Conservation (phyloP, 2,797 vertebrate genomes). For the Syndactyla subalaris region DNA sequence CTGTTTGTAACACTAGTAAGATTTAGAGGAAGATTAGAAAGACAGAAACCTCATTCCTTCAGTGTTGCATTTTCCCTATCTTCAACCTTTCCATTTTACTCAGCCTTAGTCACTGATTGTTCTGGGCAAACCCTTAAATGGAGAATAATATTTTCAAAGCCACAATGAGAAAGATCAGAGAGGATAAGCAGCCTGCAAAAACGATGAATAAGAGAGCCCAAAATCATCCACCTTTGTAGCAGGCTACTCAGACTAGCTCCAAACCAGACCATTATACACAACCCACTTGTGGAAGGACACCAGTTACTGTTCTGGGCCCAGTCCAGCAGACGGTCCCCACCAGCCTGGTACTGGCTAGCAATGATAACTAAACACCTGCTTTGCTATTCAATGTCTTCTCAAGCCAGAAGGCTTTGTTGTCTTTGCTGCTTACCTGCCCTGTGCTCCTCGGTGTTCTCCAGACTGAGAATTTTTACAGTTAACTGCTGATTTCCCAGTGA, state of each 20-base stretch:
- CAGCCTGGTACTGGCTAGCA: not conserved
- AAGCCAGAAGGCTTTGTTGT: not conserved
- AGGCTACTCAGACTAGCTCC: not conserved
- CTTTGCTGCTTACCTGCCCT: no score
- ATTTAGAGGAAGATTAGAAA: constrained; percentile 54
- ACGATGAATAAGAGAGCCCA: not conserved
- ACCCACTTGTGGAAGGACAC: accelerated
- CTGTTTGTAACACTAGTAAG: constrained; percentile 42
- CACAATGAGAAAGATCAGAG: not conserved
- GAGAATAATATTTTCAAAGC: constrained; percentile 14
- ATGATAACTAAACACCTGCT: not conserved
- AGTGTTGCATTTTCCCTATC: constrained; percentile 45
- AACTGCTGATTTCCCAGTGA: not conserved
- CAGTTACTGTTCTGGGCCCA: not conserved
- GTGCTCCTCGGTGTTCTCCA: not conserved
- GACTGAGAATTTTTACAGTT: not conserved
- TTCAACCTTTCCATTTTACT: constrained; percentile 62
- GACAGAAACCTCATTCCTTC: constrained; percentile 47
- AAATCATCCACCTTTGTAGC: not conserved
- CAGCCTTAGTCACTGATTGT: constrained; percentile 50
- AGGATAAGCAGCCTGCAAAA: not conserved
- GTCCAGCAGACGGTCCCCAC: not conserved
- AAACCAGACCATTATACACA: not conserved
- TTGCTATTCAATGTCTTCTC: accelerated
- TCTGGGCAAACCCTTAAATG: constrained; percentile 1